phyloP scores from a whole-genome alignment of 2,888 invertebrate genomes.

The Eulithis prunata region DNA sequence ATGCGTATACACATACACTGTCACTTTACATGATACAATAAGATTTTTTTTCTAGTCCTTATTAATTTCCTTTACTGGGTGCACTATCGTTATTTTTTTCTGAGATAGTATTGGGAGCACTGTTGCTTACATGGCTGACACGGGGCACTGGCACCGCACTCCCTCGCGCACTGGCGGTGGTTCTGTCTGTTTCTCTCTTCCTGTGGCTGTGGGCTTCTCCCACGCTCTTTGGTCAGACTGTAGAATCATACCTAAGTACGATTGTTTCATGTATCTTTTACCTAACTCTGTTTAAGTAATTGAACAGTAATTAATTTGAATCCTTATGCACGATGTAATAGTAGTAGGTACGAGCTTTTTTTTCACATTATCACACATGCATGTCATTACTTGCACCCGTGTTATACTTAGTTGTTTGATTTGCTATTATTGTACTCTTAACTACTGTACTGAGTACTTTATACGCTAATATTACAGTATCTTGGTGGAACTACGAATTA shows the following conservation, averaged over 20 bases:
- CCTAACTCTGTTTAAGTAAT: conserved; percentile 31
- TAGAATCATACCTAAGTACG: conserved; percentile 56
- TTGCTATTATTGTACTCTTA: conserved; percentile 26
- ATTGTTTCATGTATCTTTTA: conserved; percentile 33
- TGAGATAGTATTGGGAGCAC: conserved; percentile 75
- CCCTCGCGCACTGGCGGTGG: conserved; percentile 82
- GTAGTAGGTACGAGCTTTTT: conserved; percentile 31
- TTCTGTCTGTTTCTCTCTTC: conserved; percentile 85
- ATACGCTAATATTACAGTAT: conserved; percentile 23
- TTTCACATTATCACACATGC: conserved; percentile 37
- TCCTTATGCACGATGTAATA: conserved; percentile 39
- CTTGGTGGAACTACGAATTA: conserved; percentile 35
- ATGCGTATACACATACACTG: conserved; percentile 72
- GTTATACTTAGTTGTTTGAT: conserved; percentile 25
- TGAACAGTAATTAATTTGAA: conserved; percentile 36
- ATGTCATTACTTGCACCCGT: conserved; percentile 36
- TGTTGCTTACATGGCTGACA: conserved; percentile 77
- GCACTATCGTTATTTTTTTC: conserved; percentile 65
- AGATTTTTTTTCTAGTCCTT: conserved; percentile 58
- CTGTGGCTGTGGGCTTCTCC: conserved; percentile 83
- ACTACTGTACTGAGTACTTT: conserved; percentile 28
- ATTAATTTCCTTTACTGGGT: conserved; percentile 67
- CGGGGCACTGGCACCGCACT: conserved; percentile 78
- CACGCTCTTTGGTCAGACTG: conserved; percentile 72
- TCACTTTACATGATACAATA: conserved; percentile 75